These are phyloP conservation scores for Clarias pachynema DNA, from an alignment of 2,797 vertebrate genomes.

Conservation along the genomic window DNA sequence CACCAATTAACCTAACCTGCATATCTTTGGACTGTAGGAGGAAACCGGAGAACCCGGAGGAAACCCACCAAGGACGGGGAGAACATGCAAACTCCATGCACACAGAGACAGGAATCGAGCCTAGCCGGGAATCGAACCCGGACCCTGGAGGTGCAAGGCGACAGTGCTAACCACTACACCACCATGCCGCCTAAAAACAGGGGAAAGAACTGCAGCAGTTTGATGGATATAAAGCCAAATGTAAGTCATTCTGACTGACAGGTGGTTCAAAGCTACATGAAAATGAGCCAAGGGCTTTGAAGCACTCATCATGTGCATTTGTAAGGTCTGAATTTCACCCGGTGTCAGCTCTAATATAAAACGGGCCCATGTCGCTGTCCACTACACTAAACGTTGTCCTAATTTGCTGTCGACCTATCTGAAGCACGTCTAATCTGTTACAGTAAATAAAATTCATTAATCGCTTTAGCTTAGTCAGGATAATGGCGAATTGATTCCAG, in stretches of 20 bases:
- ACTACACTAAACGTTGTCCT: not conserved
- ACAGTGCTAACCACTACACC: no score
- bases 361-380: slow-evolving; percentile 44
- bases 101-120: no score
- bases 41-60: no score
- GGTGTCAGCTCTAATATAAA: slow-evolving; percentile 14
- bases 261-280: slow-evolving; percentile 42
- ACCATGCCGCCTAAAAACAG: not conserved
- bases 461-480: not conserved
- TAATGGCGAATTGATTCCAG: not conserved
- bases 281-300: slow-evolving; percentile 46
- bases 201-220: not conserved
- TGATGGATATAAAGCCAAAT: not conserved
- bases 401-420: not conserved
- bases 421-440: not conserved
- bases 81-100: no score
- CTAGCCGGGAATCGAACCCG: no score
- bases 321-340: slow-evolving; percentile 28
- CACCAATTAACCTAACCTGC: no score
- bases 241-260: slow-evolving; percentile 29
- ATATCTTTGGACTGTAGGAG: no score
- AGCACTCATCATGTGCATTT: slow-evolving; percentile 32
- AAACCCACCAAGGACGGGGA: no score
- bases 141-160: no score
- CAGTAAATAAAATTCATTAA: slow-evolving; percentile 1